phyloP scores from a whole-genome alignment of 1,140 invertebrate species.

The Trachymyrmex septentrionalis region DNA sequence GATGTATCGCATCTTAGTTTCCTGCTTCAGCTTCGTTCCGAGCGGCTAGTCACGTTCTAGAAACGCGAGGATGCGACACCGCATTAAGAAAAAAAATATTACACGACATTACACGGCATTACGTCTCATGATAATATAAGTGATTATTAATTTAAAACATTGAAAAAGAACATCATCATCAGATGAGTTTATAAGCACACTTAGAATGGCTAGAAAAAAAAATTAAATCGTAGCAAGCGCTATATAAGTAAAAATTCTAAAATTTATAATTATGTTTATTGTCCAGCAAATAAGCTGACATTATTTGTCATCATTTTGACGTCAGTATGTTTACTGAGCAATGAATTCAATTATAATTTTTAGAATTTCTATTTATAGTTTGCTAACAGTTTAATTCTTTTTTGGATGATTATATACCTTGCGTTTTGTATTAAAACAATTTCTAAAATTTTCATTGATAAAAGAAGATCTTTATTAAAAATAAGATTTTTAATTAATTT shows the following conservation, averaged over 20 bases:
- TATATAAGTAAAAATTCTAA: neutral
- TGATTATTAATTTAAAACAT: constrained; percentile 8
- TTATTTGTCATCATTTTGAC: too few species aligned
- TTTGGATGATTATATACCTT: neutral
- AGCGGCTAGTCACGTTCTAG: neutral
- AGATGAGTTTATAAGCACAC: neutral
- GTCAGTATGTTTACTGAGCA: too few species aligned
- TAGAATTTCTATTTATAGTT: too few species aligned
- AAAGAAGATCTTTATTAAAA: neutral
- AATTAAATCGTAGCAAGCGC: neutral
- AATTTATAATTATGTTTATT: neutral
- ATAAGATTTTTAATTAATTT: neutral
- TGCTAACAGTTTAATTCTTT: neutral
- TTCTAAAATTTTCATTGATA: neutral
- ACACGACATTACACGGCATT: neutral
- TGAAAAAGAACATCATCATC: neutral
- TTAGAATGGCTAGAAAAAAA: neutral
- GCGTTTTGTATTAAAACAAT: too few species aligned
- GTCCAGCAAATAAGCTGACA: too few species aligned
- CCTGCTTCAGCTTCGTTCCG: constrained; percentile 9
- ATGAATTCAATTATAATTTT: too few species aligned
- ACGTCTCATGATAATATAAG: neutral
- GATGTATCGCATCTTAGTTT: neutral
- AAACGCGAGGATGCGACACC: constrained; percentile 14
- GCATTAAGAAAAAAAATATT: constrained; percentile 8